phyloP scores from a whole-genome alignment of 2,113 vertebrate genomes.

The Cnemophilus loriae region DNA sequence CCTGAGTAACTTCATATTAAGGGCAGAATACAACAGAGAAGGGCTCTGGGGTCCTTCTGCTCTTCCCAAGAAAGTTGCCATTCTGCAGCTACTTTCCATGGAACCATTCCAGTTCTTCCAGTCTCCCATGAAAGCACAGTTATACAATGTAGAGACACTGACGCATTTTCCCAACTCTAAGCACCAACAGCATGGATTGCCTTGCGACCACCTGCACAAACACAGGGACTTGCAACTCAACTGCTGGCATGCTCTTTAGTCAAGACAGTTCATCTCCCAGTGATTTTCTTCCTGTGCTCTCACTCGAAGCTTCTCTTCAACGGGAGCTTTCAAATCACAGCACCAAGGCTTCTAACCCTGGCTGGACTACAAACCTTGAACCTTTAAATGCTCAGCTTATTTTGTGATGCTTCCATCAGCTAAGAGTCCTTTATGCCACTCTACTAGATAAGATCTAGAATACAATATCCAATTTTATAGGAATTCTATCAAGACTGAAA shows the following conservation, averaged over 20 bases:
- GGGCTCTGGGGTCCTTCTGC: background rate
- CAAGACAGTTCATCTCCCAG: background rate
- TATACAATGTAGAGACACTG: accelerated
- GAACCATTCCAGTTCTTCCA: background rate
- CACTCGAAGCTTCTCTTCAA: background rate
- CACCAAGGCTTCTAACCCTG: background rate
- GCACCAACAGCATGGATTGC: background rate
- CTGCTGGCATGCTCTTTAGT: background rate
- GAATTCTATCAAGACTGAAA: background rate
- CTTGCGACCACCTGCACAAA: background rate
- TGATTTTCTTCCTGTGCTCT: background rate
- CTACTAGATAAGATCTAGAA: background rate
- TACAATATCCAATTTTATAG: background rate
- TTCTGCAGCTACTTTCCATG: background rate
- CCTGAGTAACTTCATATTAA: background rate
- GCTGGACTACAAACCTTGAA: background rate
- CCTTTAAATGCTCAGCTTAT: background rate
- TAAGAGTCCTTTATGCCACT: background rate
- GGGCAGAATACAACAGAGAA: background rate
- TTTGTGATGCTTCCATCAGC: background rate
- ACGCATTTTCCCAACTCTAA: background rate
- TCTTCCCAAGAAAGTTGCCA: background rate
- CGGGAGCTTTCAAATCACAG: background rate
- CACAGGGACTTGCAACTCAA: background rate
- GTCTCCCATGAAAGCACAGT: background rate